These are phyloP conservation scores for Stictonetta naevosa DNA, from an alignment of 2,113 vertebrate species.

Conservation along the genomic window DNA sequence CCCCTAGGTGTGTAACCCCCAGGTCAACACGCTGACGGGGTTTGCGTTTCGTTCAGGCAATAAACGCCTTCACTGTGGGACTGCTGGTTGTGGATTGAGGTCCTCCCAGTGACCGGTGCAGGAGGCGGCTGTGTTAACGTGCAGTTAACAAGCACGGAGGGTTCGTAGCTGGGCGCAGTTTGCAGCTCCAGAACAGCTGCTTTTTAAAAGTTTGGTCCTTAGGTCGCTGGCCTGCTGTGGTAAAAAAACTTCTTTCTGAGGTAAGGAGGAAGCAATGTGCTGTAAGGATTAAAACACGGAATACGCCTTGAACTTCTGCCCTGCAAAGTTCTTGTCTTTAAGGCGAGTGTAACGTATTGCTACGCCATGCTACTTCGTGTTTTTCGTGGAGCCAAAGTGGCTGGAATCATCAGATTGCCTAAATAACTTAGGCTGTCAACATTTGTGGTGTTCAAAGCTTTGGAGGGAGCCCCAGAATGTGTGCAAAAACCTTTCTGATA, in stretches of 20 bases:
- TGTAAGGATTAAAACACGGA: neutral
- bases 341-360: too few species aligned
- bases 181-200: neutral
- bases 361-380: fast-evolving
- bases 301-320: neutral
- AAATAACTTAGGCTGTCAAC: fast-evolving
- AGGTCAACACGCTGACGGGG: neutral
- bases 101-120: too few species aligned
- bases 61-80: neutral
- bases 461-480: neutral
- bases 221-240: neutral
- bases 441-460: neutral
- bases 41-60: neutral
- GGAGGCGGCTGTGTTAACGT: neutral
- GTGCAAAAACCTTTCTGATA: neutral
- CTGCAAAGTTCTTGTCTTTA: neutral
- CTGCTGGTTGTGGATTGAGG: too few species aligned
- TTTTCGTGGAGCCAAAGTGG: neutral
- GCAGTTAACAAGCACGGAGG: neutral
- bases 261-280: neutral
- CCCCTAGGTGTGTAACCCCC: too few species aligned
- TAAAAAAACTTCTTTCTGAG: neutral
- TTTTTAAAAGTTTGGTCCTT: neutral
- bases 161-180: neutral
- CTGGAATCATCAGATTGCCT: neutral